Percentiles rank a stretch among this genome's conserved stretches.
Conservation (phyloP, 2,888 invertebrate genomes). For the Archips crataeganus region DNA sequence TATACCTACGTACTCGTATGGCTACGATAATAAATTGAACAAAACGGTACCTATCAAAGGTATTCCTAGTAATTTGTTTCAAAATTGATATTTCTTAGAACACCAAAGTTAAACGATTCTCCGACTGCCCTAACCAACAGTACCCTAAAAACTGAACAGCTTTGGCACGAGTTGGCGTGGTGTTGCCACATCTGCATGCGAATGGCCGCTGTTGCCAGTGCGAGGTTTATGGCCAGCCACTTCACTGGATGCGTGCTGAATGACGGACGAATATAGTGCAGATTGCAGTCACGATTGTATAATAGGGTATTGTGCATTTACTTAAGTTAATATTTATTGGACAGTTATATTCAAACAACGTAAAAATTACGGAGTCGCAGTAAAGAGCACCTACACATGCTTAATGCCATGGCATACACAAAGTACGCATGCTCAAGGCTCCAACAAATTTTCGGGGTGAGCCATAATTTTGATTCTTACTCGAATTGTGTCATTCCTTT, state of each 20-base stretch:
- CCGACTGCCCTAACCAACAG: not conserved
- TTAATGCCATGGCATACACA: too few relatives aligned
- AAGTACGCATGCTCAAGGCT: too few relatives aligned
- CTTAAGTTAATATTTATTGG: not conserved
- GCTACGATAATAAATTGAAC: too few relatives aligned
- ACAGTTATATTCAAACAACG: not conserved
- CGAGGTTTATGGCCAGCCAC: conserved; percentile 56
- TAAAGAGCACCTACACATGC: too few relatives aligned
- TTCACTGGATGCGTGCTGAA: conserved; percentile 53
- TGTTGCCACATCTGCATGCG: conserved; percentile 69
- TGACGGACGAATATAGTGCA: conserved; percentile 58
- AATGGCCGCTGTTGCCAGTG: conserved; percentile 55
- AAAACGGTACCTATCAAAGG: too few relatives aligned
- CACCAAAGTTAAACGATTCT: too few relatives aligned
- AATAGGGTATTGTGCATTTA: not conserved
- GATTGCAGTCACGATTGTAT: conserved; percentile 45
- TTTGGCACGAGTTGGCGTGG: conserved; percentile 53
- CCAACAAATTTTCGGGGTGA: too few relatives aligned
- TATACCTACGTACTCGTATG: too few relatives aligned
- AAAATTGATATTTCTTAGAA: too few relatives aligned
- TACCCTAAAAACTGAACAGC: conserved; percentile 17
- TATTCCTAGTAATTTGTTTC: too few relatives aligned
- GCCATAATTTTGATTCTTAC: too few relatives aligned
- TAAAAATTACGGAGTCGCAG: not conserved
- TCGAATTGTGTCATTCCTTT: not conserved